These are phyloP conservation scores for Chironomus tepperi DNA, from an alignment of 1,140 invertebrate species.

Conservation along the genomic window DNA sequence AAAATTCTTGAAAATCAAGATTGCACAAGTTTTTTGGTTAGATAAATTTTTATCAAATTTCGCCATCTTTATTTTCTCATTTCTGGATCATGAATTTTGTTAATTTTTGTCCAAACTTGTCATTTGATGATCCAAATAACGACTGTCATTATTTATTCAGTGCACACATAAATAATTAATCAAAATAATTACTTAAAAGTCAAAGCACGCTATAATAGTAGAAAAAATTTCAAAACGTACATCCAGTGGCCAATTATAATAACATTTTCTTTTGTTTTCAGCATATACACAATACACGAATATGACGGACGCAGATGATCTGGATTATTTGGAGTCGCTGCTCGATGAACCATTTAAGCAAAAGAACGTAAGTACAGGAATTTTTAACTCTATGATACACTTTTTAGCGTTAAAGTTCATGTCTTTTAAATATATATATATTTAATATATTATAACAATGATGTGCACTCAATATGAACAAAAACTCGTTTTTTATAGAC, in stretches of 20 bases:
- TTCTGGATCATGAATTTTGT: no score
- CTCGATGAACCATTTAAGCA: not conserved
- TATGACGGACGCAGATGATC: not conserved
- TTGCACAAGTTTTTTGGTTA: no score
- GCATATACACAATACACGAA: not conserved
- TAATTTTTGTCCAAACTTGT: no score
- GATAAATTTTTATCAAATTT: no score
- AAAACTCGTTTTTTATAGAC: constrained; percentile 23
- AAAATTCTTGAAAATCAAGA: no score
- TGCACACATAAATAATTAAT: no score
- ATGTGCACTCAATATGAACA: constrained; percentile 13
- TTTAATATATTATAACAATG: not conserved
- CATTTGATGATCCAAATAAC: no score
- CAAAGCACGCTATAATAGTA: no score
- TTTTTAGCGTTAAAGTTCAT: not conserved
- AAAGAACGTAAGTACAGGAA: not conserved
- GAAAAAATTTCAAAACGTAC: no score
- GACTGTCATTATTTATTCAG: no score
- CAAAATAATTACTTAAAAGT: no score
- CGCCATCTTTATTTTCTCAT: no score
- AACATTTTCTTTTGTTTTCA: not conserved
- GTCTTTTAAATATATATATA: not conserved
- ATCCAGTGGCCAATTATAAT: not conserved
- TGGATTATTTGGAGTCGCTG: not conserved
- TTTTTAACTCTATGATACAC: not conserved